Conservation (phyloP, 1,140 invertebrate genomes). For the Drosophila dunni region DNA sequence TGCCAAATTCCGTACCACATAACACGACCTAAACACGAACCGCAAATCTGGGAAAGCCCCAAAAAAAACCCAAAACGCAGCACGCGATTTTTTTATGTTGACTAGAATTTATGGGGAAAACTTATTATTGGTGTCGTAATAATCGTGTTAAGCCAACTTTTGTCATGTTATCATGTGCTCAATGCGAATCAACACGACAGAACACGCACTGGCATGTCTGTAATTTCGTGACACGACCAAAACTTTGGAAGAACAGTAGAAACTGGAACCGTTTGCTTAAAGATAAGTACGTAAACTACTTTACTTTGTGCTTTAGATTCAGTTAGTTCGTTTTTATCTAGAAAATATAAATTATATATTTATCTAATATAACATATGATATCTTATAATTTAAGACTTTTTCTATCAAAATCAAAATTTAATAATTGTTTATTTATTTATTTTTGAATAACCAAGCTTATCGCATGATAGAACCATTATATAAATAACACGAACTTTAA, state of each 20-base stretch:
- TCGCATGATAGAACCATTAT: too few relatives aligned
- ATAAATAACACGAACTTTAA: too few relatives aligned
- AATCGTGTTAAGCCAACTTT: constrained; percentile 2
- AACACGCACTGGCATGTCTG: background rate
- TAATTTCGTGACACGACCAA: too few relatives aligned
- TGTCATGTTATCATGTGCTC: constrained; percentile 1
- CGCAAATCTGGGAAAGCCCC: background rate
- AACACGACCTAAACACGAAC: constrained; percentile 8
- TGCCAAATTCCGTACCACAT: background rate
- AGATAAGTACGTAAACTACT: too few relatives aligned
- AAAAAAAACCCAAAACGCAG: background rate
- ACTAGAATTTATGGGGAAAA: background rate
- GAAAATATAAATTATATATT: too few relatives aligned
- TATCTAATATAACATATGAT: too few relatives aligned
- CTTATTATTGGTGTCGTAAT: constrained; percentile 3
- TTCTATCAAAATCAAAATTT: too few relatives aligned
- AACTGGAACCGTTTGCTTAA: background rate
- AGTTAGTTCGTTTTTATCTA: too few relatives aligned
- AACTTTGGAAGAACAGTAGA: background rate
- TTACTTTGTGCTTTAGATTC: too few relatives aligned
- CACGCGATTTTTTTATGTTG: background rate
- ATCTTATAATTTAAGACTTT: too few relatives aligned
- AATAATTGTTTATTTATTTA: too few relatives aligned
- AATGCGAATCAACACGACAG: background rate
- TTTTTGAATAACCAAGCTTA: too few relatives aligned